Conservation (phyloP, 2,113 vertebrate genomes). For the Paradoxurus hermaphroditus region DNA sequence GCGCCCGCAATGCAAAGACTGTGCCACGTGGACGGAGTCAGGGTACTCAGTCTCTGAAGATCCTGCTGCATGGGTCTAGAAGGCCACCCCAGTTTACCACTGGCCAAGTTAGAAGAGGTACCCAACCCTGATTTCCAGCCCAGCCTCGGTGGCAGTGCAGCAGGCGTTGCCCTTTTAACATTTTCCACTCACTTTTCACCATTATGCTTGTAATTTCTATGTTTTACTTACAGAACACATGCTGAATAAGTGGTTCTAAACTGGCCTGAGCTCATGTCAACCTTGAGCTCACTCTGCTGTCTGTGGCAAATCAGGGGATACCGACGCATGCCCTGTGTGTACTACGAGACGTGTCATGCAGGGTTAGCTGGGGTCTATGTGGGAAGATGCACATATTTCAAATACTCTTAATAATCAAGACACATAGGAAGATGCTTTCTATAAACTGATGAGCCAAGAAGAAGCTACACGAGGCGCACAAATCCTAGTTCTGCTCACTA, state of each 20-base stretch:
- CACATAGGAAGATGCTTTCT: not conserved
- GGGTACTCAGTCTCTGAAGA: not conserved
- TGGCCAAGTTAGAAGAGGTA: not conserved
- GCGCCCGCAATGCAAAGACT: not conserved
- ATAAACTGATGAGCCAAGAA: not conserved
- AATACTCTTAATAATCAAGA: not conserved
- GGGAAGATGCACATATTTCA: not conserved
- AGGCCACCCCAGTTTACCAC: not conserved
- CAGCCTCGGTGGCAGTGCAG: not conserved
- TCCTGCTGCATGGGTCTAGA: not conserved
- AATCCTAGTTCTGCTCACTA: not conserved
- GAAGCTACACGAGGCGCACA: not conserved
- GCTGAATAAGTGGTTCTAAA: constrained; percentile 1
- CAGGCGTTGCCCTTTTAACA: not conserved
- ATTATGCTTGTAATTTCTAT: not conserved
- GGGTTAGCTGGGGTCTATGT: not conserved
- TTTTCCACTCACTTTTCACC: not conserved
- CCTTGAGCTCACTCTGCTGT: not conserved
- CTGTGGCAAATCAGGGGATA: not conserved
- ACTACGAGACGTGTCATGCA: not conserved
- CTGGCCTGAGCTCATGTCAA: not conserved
- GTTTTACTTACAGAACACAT: not conserved
- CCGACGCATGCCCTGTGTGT: not conserved
- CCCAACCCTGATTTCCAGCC: not conserved
- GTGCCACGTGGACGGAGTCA: not conserved